Base-by-base conservation (phyloP, 1,140 invertebrate species). In the Drosophila watanabei region DNA sequence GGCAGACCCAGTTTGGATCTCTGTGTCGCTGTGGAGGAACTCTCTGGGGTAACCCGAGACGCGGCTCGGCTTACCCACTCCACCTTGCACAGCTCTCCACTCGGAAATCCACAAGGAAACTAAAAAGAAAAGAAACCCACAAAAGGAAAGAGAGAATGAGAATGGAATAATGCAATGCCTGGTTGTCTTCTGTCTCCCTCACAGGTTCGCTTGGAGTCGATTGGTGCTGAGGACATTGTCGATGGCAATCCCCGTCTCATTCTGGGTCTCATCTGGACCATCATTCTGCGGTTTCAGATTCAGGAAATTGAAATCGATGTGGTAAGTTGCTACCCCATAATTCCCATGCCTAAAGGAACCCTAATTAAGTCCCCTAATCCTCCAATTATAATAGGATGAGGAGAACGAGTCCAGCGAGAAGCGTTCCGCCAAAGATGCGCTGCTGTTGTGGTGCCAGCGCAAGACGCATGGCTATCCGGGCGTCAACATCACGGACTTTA, bases 261-360 rank as follows among this genome's bases (percentile, higher is more conserved):
- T 91, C 95, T 99, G 46, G 99, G 99, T 90, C 95, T 99, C 13
- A 99, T 99, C 78, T 99, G 99, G 99, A 99, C 98, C 24, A 99
- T 99, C 80, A 99, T 99, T 94, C 94, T 99, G 60, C 95, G 98
- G 33, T 99, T 99, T 94, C 98, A 99, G 95, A 99, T 99, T 83
- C 98, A 99, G 94, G 98, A 99, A 95, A 99, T 99, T 92, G 98
- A 99, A 94, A 99, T 99, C 89, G 98, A 99, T 94, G 97, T 99
- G 91, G 97, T 97, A 94, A 95, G 96, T 95, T 28, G 10, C 30
- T 32, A 0, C 3, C 8, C 11, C 4, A 13, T 8, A 30, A 33
- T 20, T 59, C 46, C 1, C 14, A 41, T 37, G n/a, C 13, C 5
- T 2, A 18, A 5, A 59, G 5, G 46, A 16, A 39, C 35, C 16